phyloP scores from a whole-genome alignment of 2,888 invertebrate species.

The Latrodectus elegans region DNA sequence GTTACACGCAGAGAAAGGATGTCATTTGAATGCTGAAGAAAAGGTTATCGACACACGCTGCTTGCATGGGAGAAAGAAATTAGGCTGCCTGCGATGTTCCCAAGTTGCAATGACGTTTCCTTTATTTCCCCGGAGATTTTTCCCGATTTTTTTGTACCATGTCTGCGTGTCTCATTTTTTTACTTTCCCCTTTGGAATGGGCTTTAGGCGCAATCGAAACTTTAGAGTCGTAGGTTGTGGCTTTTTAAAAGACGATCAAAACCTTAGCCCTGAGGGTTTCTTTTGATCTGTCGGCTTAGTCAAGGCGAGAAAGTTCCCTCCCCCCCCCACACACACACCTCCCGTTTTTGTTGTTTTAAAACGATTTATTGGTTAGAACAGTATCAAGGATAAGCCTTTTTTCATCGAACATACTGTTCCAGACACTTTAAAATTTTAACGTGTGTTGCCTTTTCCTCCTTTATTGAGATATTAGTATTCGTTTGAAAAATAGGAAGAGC shows the following conservation, averaged over 20 bases:
- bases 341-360: conserved; percentile 53
- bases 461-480: too few species aligned
- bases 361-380: conserved; percentile 52
- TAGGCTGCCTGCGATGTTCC: neutral
- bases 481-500: neutral
- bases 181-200: conserved; percentile 2
- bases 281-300: conserved; percentile 57
- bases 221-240: conserved; percentile 39
- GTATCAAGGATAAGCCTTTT: neutral
- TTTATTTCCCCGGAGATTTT: conserved; percentile 48
- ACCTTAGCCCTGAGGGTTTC: conserved; percentile 58
- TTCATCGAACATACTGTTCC: conserved; percentile 27
- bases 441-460: neutral
- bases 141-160: conserved; percentile 14
- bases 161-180: neutral
- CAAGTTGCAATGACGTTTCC: conserved; percentile 20
- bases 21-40: too few species aligned
- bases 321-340: neutral
- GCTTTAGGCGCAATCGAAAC: conserved; percentile 44
- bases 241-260: conserved; percentile 61
- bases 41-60: too few species aligned
- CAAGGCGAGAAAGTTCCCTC: conserved; percentile 45
- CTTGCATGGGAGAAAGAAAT: too few species aligned
- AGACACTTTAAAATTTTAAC: neutral
- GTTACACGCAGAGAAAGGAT: too few species aligned